Evolutionary conservation across 2,888 invertebrate genomes (phyloP).

Genomic region (Drosophila helvetica): DNA sequence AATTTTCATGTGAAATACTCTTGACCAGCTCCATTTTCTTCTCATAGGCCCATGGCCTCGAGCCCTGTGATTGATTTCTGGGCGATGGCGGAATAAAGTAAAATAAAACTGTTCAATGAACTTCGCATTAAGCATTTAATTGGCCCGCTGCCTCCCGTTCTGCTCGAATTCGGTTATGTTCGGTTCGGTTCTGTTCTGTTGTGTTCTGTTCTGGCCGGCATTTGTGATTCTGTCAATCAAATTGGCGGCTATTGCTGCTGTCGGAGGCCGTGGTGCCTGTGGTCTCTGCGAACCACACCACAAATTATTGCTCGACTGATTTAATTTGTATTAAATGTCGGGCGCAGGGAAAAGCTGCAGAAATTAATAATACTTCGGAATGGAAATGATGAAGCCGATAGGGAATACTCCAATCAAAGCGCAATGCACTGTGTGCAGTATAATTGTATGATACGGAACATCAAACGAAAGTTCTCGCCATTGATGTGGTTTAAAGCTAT

Average conservation of each 20-base stretch:
- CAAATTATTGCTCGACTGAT: slow-evolving; percentile 57
- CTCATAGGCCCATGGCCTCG: slow-evolving; percentile 10
- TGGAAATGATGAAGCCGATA: slow-evolving; percentile 9
- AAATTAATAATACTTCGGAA: slow-evolving; percentile 14
- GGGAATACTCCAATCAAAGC: not conserved
- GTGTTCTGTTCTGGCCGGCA: slow-evolving; percentile 39
- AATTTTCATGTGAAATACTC: slow-evolving; percentile 69
- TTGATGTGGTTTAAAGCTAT: not conserved
- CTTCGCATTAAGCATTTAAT: slow-evolving; percentile 71
- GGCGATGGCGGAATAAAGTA: slow-evolving; percentile 34
- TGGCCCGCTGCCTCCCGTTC: slow-evolving; percentile 47
- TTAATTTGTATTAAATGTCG: slow-evolving; percentile 55
- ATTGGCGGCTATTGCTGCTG: slow-evolving; percentile 36
- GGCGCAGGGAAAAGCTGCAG: not conserved
- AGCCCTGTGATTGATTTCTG: slow-evolving; percentile 68
- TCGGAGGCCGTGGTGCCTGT: slow-evolving; percentile 12
- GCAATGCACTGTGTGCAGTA: not conserved
- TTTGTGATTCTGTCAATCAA: slow-evolving; percentile 70
- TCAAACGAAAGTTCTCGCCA: not conserved
- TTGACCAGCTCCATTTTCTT: slow-evolving; percentile 15
- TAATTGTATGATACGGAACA: not conserved
- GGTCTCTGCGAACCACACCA: slow-evolving; percentile 37
- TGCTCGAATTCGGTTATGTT: slow-evolving; percentile 32
- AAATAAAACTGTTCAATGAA: slow-evolving; percentile 71
- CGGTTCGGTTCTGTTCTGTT: not conserved